Conservation (phyloP, 2,888 invertebrate genomes). For the Anoncus sp. region DNA sequence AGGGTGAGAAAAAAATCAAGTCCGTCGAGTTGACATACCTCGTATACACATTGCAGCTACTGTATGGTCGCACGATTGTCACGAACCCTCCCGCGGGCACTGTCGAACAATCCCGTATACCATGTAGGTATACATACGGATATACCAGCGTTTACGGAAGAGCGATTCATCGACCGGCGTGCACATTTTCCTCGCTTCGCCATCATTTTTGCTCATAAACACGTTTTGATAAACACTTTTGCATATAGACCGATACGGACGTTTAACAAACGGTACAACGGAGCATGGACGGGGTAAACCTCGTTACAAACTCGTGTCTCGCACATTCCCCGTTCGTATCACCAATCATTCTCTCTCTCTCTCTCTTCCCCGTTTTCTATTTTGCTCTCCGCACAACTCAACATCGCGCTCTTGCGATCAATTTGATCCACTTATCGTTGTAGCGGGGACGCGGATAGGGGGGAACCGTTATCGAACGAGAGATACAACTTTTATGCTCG, state of each 20-base stretch:
- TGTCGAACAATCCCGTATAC: neutral
- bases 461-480: constrained; percentile 7
- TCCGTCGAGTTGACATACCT: neutral
- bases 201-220: constrained; percentile 39
- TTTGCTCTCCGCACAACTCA: neutral
- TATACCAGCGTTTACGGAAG: neutral
- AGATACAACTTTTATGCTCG: constrained; percentile 41
- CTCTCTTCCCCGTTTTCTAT: neutral
- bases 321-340: neutral
- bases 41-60: neutral
- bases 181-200: neutral
- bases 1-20: no score
- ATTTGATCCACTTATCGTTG: constrained; percentile 57
- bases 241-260: constrained; percentile 14
- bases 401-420: constrained; percentile 15
- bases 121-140: neutral
- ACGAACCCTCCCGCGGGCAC: neutral
- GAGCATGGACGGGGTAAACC: constrained; percentile 7
- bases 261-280: constrained; percentile 11
- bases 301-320: constrained; percentile 36
- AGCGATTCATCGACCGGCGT: constrained; percentile 9
- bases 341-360: constrained; percentile 4
- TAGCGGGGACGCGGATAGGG: constrained; percentile 30
- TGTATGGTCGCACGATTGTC: neutral
- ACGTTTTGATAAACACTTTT: constrained; percentile 47